Conservation (phyloP, 1,140 invertebrate genomes). For the Agraylea sexmaculata region DNA sequence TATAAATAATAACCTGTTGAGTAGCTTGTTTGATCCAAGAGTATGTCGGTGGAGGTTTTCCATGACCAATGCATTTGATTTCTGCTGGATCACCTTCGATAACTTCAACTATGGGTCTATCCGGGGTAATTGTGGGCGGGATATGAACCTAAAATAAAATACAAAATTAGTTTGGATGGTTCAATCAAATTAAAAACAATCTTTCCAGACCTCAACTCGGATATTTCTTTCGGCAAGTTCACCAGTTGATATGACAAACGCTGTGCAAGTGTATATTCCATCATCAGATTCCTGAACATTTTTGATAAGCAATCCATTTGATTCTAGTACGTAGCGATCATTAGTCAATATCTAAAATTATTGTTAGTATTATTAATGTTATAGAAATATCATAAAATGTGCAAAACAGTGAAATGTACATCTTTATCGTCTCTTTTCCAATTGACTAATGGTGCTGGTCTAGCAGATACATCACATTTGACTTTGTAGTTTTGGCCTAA, state of each 20-base stretch:
- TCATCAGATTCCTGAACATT: slow-evolving; percentile 71
- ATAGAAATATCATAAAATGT: neutral
- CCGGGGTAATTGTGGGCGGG: slow-evolving; percentile 54
- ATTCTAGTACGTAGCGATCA: slow-evolving; percentile 60
- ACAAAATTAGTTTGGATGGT: slow-evolving; percentile 2
- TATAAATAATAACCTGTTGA: slow-evolving; percentile 31
- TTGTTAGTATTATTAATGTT: neutral
- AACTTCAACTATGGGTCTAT: slow-evolving; percentile 46
- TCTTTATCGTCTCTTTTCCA: slow-evolving; percentile 69
- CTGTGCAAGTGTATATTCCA: slow-evolving; percentile 73
- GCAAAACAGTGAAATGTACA: slow-evolving; percentile 27
- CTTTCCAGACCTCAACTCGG: slow-evolving; percentile 54
- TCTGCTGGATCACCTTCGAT: slow-evolving; percentile 65
- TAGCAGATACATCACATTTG: slow-evolving; percentile 71
- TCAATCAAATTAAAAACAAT: slow-evolving; percentile 1
- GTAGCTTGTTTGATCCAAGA: slow-evolving; percentile 63
- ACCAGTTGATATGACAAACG: slow-evolving; percentile 67
- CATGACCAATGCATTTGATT: slow-evolving; percentile 63
- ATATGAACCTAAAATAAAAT: slow-evolving; percentile 56
- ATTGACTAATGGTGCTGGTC: slow-evolving; percentile 69
- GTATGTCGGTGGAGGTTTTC: slow-evolving; percentile 70
- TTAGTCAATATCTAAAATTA: slow-evolving; percentile 42
- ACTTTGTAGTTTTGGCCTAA: slow-evolving; percentile 63
- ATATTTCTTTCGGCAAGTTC: slow-evolving; percentile 63
- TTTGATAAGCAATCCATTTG: slow-evolving; percentile 65